These are phyloP conservation scores for Myotis yumanensis DNA, from an alignment of 2,113 vertebrate genomes.

Conservation along the genomic window DNA sequence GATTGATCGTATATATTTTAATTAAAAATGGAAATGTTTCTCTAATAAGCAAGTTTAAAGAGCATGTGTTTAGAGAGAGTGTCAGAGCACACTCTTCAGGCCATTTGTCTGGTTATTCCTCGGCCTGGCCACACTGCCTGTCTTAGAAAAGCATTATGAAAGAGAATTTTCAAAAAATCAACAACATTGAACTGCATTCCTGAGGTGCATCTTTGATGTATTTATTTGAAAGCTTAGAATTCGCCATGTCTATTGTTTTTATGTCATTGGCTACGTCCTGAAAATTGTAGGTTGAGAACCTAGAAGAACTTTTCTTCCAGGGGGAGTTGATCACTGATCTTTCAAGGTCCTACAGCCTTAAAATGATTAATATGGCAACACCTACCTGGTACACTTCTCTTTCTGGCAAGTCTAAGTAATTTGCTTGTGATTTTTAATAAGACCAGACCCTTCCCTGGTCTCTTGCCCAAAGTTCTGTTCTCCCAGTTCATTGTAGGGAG, in stretches of 20 bases:
- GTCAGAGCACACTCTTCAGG: not conserved
- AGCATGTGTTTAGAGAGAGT: not conserved
- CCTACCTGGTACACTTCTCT: not conserved
- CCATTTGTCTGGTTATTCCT: not conserved
- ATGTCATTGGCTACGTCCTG: not conserved
- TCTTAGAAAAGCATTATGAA: slow-evolving; percentile 29
- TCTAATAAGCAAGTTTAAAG: slow-evolving; percentile 17
- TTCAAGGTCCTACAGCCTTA: not conserved
- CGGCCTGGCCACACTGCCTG: not conserved
- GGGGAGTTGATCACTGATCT: not conserved
- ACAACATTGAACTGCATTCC: not conserved
- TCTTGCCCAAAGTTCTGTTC: not conserved
- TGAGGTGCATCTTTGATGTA: not conserved
- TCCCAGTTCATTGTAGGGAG: not conserved
- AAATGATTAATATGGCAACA: not conserved
- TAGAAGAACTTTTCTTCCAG: slow-evolving; percentile 17
- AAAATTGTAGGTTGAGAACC: not conserved
- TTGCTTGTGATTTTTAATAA: slow-evolving; percentile 46
- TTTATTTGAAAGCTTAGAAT: slow-evolving; percentile 29
- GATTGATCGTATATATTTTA: not conserved
- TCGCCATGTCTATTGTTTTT: not conserved
- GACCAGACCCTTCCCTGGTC: not conserved
- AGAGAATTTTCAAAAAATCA: not conserved
- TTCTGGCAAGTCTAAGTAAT: not conserved
- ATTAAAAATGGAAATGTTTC: slow-evolving; percentile 21